A percentile compares a stretch with the other conserved stretches of the same genome.
Evolutionary conservation across 2,888 invertebrate genomes (phyloP).

Genomic region (Thymelicus lineola): DNA sequence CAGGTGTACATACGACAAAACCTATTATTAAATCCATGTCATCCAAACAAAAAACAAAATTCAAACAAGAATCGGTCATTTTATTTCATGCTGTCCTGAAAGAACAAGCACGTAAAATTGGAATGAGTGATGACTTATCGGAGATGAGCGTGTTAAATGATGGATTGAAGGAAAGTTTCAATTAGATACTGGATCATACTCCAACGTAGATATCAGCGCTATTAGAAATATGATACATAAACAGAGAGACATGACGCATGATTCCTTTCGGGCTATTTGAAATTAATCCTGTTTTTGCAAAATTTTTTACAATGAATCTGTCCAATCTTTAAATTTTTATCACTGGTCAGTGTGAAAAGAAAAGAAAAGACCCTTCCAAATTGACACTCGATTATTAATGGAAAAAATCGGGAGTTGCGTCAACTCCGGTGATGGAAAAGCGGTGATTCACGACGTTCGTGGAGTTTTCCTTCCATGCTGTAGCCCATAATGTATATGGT

Average conservation of each 20-base stretch:
- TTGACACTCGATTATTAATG: too few relatives aligned
- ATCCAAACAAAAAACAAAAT: constrained; percentile 7
- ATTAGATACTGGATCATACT: constrained; percentile 16
- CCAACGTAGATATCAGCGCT: neutral
- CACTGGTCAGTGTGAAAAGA: too few relatives aligned
- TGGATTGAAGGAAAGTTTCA: constrained; percentile 30
- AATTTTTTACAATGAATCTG: too few relatives aligned
- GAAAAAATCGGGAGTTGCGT: too few relatives aligned
- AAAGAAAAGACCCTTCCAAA: too few relatives aligned
- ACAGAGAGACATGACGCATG: neutral
- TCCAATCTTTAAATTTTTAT: too few relatives aligned
- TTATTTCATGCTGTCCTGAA: constrained; percentile 26
- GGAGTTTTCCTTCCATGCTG: too few relatives aligned
- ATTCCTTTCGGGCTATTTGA: neutral
- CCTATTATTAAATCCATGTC: neutral
- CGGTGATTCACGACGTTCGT: too few relatives aligned
- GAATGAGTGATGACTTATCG: constrained; percentile 27
- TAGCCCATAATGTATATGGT: too few relatives aligned
- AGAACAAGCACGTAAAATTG: constrained; percentile 27
- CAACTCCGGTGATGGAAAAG: too few relatives aligned
- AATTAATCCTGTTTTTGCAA: too few relatives aligned
- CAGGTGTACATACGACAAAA: neutral
- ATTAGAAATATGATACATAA: neutral
- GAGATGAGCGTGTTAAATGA: constrained; percentile 28
- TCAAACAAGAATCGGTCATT: constrained; percentile 32